Conservation (phyloP, 2,888 invertebrate species). For the Plebejus argus region DNA sequence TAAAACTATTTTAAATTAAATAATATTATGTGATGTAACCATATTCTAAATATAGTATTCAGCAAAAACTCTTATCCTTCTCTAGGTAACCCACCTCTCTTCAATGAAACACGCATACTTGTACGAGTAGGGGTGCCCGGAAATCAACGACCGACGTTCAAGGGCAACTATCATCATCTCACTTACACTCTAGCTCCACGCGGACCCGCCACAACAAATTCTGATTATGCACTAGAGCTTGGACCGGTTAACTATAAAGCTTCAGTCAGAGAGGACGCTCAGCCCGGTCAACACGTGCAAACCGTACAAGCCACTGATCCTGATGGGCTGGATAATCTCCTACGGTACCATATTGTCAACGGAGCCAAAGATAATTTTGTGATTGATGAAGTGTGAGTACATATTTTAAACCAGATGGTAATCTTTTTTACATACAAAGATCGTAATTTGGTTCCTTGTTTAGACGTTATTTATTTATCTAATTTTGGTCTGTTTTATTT, state of each 20-base stretch:
- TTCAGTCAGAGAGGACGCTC: slow-evolving; percentile 85
- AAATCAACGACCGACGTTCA: slow-evolving; percentile 89
- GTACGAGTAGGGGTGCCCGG: slow-evolving; percentile 90
- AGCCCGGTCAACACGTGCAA: slow-evolving; percentile 85
- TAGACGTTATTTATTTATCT: neutral
- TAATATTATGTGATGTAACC: no score
- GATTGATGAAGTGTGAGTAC: slow-evolving; percentile 84
- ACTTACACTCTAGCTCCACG: slow-evolving; percentile 65
- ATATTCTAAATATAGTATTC: no score
- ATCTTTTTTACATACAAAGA: no score
- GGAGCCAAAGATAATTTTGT: slow-evolving; percentile 90
- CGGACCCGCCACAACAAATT: slow-evolving; percentile 57
- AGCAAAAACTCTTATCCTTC: neutral
- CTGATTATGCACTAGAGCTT: slow-evolving; percentile 73
- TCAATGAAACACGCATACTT: slow-evolving; percentile 83
- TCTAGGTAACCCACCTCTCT: slow-evolving; percentile 84
- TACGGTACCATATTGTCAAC: slow-evolving; percentile 85
- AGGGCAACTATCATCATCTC: slow-evolving; percentile 84
- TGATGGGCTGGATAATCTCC: slow-evolving; percentile 86
- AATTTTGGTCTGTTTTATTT: slow-evolving; percentile 40
- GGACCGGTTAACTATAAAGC: slow-evolving; percentile 87
- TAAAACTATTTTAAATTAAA: neutral
- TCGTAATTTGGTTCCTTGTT: no score
- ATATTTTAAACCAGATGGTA: neutral
- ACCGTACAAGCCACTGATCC: slow-evolving; percentile 88